These are phyloP conservation scores for Dascillus cervinus DNA, from an alignment of 2,888 invertebrate species.

Conservation along the genomic window DNA sequence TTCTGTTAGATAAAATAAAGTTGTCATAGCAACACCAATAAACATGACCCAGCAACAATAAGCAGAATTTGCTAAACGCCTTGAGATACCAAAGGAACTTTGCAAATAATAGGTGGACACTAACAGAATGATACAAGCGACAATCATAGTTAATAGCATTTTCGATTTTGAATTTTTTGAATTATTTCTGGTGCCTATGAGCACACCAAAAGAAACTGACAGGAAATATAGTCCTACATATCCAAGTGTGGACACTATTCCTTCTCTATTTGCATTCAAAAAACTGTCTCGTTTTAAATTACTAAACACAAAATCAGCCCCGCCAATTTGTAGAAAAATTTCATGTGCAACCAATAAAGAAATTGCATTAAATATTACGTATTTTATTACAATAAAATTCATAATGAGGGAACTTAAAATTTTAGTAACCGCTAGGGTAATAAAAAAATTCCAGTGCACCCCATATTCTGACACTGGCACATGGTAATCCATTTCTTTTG, in stretches of 20 bases:
- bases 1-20: slow-evolving; percentile 51
- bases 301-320: slow-evolving; percentile 65
- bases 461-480: slow-evolving; percentile 92
- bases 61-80: slow-evolving; percentile 75
- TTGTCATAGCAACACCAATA: slow-evolving; percentile 50
- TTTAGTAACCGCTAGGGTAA: slow-evolving; percentile 81
- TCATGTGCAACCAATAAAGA: slow-evolving; percentile 59
- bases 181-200: slow-evolving; percentile 41
- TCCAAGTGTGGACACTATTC: slow-evolving; percentile 76
- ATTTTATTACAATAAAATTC: slow-evolving; percentile 45
- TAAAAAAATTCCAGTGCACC: slow-evolving; percentile 96
- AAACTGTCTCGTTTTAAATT: slow-evolving; percentile 50
- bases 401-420: slow-evolving; percentile 58
- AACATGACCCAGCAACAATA: slow-evolving; percentile 73
- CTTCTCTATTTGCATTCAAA: slow-evolving; percentile 84
- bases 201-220: slow-evolving; percentile 56
- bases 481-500: slow-evolving; percentile 66
- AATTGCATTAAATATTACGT: slow-evolving; percentile 50
- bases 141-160: slow-evolving; percentile 11
- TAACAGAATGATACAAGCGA: slow-evolving; percentile 34
- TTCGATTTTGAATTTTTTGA: slow-evolving; percentile 13
- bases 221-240: slow-evolving; percentile 78
- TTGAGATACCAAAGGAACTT: slow-evolving; percentile 54
- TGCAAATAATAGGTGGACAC: slow-evolving; percentile 44
- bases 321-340: slow-evolving; percentile 49